phyloP scores from a whole-genome alignment of 2,888 invertebrate genomes.

The Nephrotoma appendiculata region DNA sequence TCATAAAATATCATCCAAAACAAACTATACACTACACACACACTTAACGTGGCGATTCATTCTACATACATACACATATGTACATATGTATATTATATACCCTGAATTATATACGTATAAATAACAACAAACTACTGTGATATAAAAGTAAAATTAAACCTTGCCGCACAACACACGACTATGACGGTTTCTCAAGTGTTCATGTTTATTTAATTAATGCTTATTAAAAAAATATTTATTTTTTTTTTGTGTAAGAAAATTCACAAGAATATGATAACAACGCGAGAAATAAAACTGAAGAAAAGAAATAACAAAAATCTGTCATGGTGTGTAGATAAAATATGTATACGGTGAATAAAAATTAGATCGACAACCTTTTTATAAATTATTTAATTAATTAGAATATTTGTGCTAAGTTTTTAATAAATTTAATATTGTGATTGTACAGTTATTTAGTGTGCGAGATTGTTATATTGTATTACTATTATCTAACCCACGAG shows the following conservation, averaged over 20 bases:
- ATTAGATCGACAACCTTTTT: background rate
- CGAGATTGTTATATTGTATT: background rate
- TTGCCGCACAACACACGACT: background rate
- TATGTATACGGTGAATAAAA: background rate
- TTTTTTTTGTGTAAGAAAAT: background rate
- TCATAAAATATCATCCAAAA: background rate
- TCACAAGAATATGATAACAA: background rate
- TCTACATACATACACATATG: background rate
- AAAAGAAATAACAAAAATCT: background rate
- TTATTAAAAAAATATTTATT: background rate
- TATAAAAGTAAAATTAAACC: background rate
- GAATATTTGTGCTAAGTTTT: background rate
- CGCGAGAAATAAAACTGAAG: background rate
- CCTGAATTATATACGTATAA: background rate
- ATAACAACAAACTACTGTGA: background rate
- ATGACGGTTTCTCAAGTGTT: background rate
- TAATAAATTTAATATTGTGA: background rate
- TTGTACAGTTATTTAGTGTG: background rate
- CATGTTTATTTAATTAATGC: background rate
- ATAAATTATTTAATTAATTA: background rate
- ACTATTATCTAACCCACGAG: too few relatives aligned
- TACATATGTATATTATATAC: background rate
- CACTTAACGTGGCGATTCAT: background rate
- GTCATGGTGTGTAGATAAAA: background rate
- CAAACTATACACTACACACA: background rate